Percentiles rank a stretch among this genome's conserved stretches.
These are phyloP conservation scores for Euwallacea fornicatus DNA, from an alignment of 1,140 invertebrate species.

Conservation along the genomic window DNA sequence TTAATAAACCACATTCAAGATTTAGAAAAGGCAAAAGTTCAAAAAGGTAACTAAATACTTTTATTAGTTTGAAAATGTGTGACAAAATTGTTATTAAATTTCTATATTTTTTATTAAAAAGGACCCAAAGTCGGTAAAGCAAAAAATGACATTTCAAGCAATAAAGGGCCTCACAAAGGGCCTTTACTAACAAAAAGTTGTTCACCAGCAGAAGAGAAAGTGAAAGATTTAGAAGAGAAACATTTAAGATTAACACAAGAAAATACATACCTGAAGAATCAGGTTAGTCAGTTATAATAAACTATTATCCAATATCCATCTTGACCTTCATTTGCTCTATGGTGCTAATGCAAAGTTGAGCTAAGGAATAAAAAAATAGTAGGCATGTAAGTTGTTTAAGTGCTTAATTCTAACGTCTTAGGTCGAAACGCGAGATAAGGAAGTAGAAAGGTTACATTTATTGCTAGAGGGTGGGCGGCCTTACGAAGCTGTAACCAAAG, in stretches of 20 bases:
- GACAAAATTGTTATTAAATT: too few relatives aligned
- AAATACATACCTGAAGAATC: conserved; percentile 53
- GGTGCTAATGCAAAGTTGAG: too few relatives aligned
- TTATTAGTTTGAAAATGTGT: background rate
- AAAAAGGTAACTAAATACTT: conserved; percentile 28
- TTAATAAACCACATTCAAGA: conserved; percentile 38
- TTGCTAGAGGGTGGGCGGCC: conserved; percentile 66
- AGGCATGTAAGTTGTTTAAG: too few relatives aligned
- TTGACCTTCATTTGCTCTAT: too few relatives aligned
- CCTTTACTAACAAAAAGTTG: background rate
- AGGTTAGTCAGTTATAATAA: conserved; percentile 41
- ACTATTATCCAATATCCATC: background rate
- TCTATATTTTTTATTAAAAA: too few relatives aligned
- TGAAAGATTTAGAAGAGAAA: conserved; percentile 56
- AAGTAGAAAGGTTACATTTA: conserved; percentile 64
- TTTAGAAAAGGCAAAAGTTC: conserved; percentile 20
- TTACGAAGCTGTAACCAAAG: conserved; percentile 58
- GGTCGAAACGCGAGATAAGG: conserved; percentile 59
- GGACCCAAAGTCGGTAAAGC: too few relatives aligned
- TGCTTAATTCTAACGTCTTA: conserved; percentile 13
- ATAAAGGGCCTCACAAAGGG: background rate
- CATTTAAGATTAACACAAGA: conserved; percentile 54
- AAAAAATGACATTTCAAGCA: too few relatives aligned
- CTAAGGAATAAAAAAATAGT: too few relatives aligned
- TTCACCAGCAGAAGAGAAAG: background rate